Evolutionary conservation across 1,140 invertebrate genomes (phyloP), one percentile per base, ranked within the genome.

Genomic region (Mercenaria mercenaria): DNA sequence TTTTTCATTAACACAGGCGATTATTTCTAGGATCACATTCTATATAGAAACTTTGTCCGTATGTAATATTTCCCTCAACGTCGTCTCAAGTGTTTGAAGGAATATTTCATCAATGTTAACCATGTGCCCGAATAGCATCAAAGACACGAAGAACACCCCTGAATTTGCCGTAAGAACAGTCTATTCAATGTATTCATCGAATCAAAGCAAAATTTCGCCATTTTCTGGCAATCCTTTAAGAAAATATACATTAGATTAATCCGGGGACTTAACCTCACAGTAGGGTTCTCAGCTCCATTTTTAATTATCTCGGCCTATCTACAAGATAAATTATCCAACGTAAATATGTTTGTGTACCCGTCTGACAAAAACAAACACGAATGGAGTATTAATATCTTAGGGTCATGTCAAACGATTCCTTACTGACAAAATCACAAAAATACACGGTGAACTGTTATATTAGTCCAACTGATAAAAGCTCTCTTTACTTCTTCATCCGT

Each of bases 311-410:
- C 23, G 20, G 76, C 47, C 76, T 47, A 79, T 52, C 47, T 56
- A 34, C n/a, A 52, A 52, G 50, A 79, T 79, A 79, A 79, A 79
- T 79, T 79, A 56, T 39, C 76, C 50, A 52, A 56, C 76, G 32
- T 79, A 56, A 79, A 79, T 56, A 56, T 32, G 47, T 79, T 47
- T 79, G 76, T 79, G 47, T 79, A 79, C 76, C 76, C 43, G 47
- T 79, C 76, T 79, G 47, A 39, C 76, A 79, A 79, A 79, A 79
- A 79, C 76, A 79, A 79, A 79, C 47, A 79, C 34, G 76, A 26
- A 23, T 72, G 29, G 32, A 56, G 76, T 79, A 79, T 52, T 79
- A 56, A 79, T 79, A 52, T 37, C 2, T 4, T 56, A 79, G 29
- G 32, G 26, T 79, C 26, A 52, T 37, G 76, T 52, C 47, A 56